These are phyloP conservation scores for Macquaria ambigua DNA, from an alignment of 2,113 vertebrate species.

Conservation along the genomic window DNA sequence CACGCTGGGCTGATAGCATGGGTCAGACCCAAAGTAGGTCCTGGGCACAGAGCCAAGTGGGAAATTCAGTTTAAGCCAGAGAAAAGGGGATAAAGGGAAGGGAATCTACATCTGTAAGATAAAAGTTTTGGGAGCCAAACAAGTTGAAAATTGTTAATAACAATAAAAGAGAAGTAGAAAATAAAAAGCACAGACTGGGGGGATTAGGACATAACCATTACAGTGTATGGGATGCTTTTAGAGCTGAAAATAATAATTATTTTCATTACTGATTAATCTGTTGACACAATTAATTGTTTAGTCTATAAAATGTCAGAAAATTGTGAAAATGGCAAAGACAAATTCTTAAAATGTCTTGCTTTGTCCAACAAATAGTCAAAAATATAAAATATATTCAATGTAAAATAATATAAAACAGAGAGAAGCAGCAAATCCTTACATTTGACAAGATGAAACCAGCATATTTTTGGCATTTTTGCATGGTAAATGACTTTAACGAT, in stretches of 20 bases:
- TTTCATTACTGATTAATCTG: neutral
- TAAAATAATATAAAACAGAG: neutral
- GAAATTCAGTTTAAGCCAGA: constrained; percentile 34
- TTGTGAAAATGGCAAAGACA: neutral
- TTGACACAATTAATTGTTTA: neutral
- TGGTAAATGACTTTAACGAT: too few species aligned
- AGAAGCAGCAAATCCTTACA: neutral
- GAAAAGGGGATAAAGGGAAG: too few species aligned
- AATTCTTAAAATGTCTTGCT: neutral
- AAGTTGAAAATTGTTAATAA: neutral
- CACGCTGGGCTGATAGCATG: constrained; percentile 45
- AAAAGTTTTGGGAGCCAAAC: neutral
- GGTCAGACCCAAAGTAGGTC: constrained; percentile 56
- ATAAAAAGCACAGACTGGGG: neutral
- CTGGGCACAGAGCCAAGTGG: constrained; percentile 49
- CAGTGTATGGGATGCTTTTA: neutral
- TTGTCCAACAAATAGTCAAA: neutral
- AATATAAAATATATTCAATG: neutral
- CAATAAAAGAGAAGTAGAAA: neutral
- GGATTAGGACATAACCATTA: neutral
- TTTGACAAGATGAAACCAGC: neutral
- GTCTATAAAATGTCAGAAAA: neutral
- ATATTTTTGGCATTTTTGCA: too few species aligned
- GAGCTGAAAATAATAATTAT: neutral
- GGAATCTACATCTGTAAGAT: neutral